phyloP scores from a whole-genome alignment of 1,140 invertebrate genomes.

The Agrilus planipennis region DNA sequence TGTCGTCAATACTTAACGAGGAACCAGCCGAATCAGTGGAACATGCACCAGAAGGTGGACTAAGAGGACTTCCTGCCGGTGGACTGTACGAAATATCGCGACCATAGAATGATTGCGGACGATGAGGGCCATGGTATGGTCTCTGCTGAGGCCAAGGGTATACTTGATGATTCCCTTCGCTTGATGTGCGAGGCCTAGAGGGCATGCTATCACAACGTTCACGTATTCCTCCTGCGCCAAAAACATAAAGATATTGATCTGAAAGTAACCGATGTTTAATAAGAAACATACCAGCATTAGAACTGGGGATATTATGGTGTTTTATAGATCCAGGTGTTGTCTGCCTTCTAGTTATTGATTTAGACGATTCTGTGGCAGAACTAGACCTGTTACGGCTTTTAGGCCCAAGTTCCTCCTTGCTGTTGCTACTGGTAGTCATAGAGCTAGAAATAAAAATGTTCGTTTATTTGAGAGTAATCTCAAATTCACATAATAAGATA shows the following conservation, averaged over 20 bases:
- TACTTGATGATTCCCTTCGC: constrained; percentile 42
- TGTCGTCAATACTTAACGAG: constrained; percentile 52
- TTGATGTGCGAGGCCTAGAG: constrained; percentile 49
- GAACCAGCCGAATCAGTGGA: constrained; percentile 59
- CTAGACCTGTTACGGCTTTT: constrained; percentile 55
- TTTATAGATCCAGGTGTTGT: constrained; percentile 17
- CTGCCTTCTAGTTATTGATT: constrained; percentile 47
- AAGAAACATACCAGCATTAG: constrained; percentile 2
- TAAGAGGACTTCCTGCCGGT: constrained; percentile 48
- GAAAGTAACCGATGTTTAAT: too few relatives aligned
- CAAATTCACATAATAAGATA: background rate
- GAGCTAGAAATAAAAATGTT: constrained; percentile 40
- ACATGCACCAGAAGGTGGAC: constrained; percentile 46
- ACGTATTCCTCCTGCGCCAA: constrained; percentile 32
- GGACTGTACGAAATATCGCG: constrained; percentile 49
- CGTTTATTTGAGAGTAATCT: background rate
- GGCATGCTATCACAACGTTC: constrained; percentile 72
- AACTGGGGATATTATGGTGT: constrained; percentile 2
- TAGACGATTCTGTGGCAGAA: constrained; percentile 61
- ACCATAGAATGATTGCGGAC: constrained; percentile 46
- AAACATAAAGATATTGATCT: too few relatives aligned
- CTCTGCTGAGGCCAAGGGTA: background rate
- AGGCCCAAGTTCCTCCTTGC: constrained; percentile 48
- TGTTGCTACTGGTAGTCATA: constrained; percentile 47
- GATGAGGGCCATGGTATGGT: constrained; percentile 26